Evolutionary conservation across 2,797 vertebrate species (phyloP), one percentile per base, ranked within the genome.

Genomic region (Parotocinclus haroldoi): DNA sequence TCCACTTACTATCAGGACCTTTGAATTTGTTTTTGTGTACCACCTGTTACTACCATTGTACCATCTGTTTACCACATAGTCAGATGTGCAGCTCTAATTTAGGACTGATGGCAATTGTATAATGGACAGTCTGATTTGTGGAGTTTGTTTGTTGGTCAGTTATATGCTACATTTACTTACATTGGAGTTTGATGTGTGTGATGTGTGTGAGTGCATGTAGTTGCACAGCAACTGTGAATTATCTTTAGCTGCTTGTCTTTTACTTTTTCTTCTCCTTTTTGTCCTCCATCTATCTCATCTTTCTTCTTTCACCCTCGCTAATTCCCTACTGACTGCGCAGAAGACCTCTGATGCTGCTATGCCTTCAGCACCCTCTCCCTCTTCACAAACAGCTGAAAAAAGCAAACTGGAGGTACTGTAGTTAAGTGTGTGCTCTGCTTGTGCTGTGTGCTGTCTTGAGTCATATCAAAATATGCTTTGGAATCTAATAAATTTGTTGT

Each of bases 381-480:
- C 93, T 87, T 87, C 91, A 66, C 93, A 92, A 91, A 85, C 89
- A 85, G 82, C 91, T 81, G 95, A 96, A 83, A 92, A 92, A 90
- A 93, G 76, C 91, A 93, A 91, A 87, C 85, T 89, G 75, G 95
- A 97, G 95, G 95, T 98, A 91, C 48, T 52, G 58, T 69, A 37
- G 36, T 10, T 10, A 6, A 13, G 39, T 44, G 9, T 73, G 4
- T 69, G 48, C 44, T 66, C 17, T 65, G 48, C 58, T 60, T 59
- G 71, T n/a, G 53, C 63, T 63, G 37, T 64, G 42, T 39, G 40
- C 49, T 68, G 57, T 68, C 56, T 36, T 53, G 48, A 62, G 63
- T 12, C 4, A 10, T 61, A 18, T 44, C 42, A 58, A 10, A 59
- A 54, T 16, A n/a, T 66, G 46, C 45, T 57, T n/a, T 58, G 10